These are phyloP conservation scores for Hydrozoanthus gracilis DNA, from an alignment of 92 coral and sea anemone species.

Conservation along the genomic window DNA sequence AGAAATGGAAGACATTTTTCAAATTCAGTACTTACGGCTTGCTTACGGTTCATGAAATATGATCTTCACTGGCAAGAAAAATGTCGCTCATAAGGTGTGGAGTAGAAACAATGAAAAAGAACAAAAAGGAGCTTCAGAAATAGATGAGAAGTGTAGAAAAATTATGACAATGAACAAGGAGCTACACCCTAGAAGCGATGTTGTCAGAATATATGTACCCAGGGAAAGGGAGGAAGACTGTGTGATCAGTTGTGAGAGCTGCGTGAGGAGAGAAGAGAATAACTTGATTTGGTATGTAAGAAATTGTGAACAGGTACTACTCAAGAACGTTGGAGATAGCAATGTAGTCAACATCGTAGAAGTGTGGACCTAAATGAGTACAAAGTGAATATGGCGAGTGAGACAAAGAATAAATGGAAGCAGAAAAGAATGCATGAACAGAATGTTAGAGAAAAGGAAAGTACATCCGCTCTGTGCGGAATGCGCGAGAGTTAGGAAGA, in stretches of 20 bases:
- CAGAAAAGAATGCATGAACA: no score
- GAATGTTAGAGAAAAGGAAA: no score
- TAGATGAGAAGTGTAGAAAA: not conserved
- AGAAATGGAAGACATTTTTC: not conserved
- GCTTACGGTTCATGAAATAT: no score
- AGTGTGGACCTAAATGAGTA: no score
- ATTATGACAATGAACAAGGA: not conserved
- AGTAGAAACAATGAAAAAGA: slow-evolving; percentile 26
- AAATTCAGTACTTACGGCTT: not conserved
- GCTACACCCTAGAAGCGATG: not conserved
- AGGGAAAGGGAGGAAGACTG: slow-evolving; percentile 48
- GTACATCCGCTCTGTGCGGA: no score
- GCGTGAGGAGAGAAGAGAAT: slow-evolving; percentile 12
- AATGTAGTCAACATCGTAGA: no score
- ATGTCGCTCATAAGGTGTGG: slow-evolving; percentile 31
- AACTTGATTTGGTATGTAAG: no score
- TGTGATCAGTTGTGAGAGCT: slow-evolving; percentile 61
- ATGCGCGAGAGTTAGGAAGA: no score
- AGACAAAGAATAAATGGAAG: no score
- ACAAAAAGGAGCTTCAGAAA: slow-evolving; percentile 20
- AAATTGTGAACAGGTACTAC: no score
- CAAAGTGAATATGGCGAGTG: no score
- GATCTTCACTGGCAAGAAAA: not conserved
- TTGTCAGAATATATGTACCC: slow-evolving; percentile 46
- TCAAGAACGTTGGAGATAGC: no score